These are phyloP conservation scores for Anagrus nilaparvatae DNA, from an alignment of 1,140 invertebrate species.

Conservation along the genomic window DNA sequence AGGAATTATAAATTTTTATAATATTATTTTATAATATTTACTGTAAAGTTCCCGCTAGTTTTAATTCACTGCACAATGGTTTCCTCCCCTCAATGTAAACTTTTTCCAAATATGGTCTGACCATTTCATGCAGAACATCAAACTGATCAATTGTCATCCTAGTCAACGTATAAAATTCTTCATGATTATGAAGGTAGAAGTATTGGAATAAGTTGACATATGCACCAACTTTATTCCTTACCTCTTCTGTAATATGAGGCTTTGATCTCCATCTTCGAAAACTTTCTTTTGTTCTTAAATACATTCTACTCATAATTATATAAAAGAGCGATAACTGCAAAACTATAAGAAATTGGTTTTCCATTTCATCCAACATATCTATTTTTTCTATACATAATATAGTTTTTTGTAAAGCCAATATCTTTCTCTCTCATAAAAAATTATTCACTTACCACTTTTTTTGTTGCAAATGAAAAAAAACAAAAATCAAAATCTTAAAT, in stretches of 20 bases:
- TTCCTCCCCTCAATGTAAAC: neutral
- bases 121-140: neutral
- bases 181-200: neutral
- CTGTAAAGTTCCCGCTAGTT: neutral
- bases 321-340: no score
- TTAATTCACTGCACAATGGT: neutral
- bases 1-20: slow-evolving; percentile 1
- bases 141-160: neutral
- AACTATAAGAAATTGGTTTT: no score
- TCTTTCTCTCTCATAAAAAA: no score
- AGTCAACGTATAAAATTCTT: neutral
- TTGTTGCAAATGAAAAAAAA: no score
- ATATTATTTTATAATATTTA: neutral
- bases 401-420: no score
- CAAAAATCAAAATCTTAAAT: no score
- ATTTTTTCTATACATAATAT: no score
- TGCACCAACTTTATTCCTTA: neutral
- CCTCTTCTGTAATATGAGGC: neutral
- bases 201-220: neutral
- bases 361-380: no score
- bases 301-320: no score
- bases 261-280: neutral
- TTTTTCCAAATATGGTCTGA: neutral
- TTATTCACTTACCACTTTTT: no score
- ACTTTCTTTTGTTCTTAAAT: no score